Base-by-base conservation (phyloP, 2,113 vertebrate genomes). In the Poeciliopsis prolifica region DNA sequence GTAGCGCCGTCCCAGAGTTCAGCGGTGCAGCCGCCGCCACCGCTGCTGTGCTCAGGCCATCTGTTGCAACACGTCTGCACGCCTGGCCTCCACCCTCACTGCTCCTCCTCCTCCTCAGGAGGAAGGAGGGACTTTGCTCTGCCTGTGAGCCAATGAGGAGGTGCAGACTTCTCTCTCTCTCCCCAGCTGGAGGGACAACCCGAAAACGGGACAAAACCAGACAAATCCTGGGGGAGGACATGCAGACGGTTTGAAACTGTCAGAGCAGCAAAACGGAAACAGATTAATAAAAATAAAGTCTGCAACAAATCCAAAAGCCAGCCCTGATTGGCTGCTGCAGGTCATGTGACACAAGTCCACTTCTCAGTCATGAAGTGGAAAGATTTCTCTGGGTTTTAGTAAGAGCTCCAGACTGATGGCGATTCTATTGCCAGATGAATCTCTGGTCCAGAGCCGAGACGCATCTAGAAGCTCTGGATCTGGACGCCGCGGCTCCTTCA, bases 61-160 rank as follows among this genome's bases (percentile, higher is more conserved):
- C 90, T 91, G 90, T 90, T 90, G 88, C 85, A 90, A 90, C 85
- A 86, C 81, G 86, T 87, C 90, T 54, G 80, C 69, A 78, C 40
- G 76, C 66, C 84, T 60, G 79, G 66, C 72, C 88, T 87, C 69
- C 88, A 86, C 87, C 88, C 87, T 90, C 88, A 78, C 78, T 62
- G 35, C 61, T 72, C 70, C 70, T 44, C 44, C 30, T 13, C 65
- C 58, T 29, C 76, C 60, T 26, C 28, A 65, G 62, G 14, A 44
- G 58, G 69, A 30, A 22, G 85, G 90, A 12, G 78, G 90, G 42
- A 63, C 70, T 2, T 74, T 1, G 40, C 61, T 22, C 54, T 64
- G 24, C 0, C 26, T 48, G 61, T 9, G 7, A 1, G 15, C 88
- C 85, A 90, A 89, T 86, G 22, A 4, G 48, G n/a, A 70, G 22